These are phyloP conservation scores for Tupaia tana DNA, from an alignment of 2,113 vertebrate genomes.

Conservation along the genomic window DNA sequence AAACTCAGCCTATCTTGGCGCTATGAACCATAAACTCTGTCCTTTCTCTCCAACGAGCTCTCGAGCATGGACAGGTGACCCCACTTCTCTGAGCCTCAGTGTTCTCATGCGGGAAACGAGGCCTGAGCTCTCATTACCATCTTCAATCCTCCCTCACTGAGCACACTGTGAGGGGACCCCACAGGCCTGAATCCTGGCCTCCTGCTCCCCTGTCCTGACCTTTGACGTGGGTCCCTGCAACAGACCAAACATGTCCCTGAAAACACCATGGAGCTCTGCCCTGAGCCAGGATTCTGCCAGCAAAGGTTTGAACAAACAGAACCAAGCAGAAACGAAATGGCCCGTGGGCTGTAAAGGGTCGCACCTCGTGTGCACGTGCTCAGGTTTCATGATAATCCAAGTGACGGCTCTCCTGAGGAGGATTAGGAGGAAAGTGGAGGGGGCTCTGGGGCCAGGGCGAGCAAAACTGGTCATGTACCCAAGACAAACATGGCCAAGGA, in stretches of 20 bases:
- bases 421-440: conserved; percentile 28
- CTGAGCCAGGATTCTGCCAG: conserved; percentile 11
- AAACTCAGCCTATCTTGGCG: neutral
- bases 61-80: neutral
- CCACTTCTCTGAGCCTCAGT: neutral
- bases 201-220: neutral
- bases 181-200: neutral
- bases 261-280: neutral
- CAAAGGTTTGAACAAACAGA: conserved; percentile 62
- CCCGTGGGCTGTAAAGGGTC: neutral
- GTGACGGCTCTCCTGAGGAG: conserved; percentile 64
- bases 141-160: neutral
- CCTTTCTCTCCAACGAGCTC: neutral
- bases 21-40: neutral
- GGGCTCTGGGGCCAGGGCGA: neutral
- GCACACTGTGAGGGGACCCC: neutral
- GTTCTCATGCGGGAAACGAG: neutral
- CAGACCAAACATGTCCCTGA: conserved; percentile 35
- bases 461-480: neutral
- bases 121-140: neutral
- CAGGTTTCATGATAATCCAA: conserved; percentile 61
- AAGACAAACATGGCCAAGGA: conserved; percentile 17
- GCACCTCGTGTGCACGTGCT: neutral
- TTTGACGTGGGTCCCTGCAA: neutral
- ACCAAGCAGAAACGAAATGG: neutral